Evolutionary conservation across 2,888 invertebrate species (phyloP), one percentile per base, ranked within the genome.

Genomic region (Sinopyrophorus schimmeli): DNA sequence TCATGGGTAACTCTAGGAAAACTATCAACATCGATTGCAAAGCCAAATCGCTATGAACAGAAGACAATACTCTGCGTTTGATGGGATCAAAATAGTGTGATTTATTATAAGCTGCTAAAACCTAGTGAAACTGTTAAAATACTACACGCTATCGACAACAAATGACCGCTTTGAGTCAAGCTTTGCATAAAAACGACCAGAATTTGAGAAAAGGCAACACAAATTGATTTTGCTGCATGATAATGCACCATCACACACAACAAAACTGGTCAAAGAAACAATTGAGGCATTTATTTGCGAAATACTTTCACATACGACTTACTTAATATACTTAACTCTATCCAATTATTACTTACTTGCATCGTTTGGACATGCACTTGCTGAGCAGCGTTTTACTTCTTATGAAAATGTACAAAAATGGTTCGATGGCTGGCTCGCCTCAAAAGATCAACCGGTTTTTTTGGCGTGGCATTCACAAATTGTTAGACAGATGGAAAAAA

Each of bases 31-130:
- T 57, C 53, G 46, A 43, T 54, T 11, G 32, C 52, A 41, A 53
- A 32, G 20, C 53, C 55, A 40, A 43, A 53, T 57, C 31, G 48
- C 34, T 47, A 46, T 42, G 49, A 53, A 17, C 14, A 24, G 38
- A 55, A 58, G 48, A 46, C 27, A 40, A 52, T 55, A 51, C 43
- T 55, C 31, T 54, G 57, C 43, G 48, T 58, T 51, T 58, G 48
- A 43, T 54, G 52, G 50, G 53, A 52, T 50, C 44, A 54, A 35
- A 21, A 32, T 5, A 48, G 51, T 44, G 47, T 54, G 7, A 32
- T 58, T 5, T 57, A 53, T 32, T 46, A 53, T 46, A 38, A 55
- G 39, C 51, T 42, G 28, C 14, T 50, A 17, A 51, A 54, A 54
- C 44, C 48, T 30, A 40, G 41, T 20, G 41, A 55, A 46, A 53